Evolutionary conservation across 2,113 vertebrate genomes (phyloP).

Genomic region (Catharus minimus): DNA sequence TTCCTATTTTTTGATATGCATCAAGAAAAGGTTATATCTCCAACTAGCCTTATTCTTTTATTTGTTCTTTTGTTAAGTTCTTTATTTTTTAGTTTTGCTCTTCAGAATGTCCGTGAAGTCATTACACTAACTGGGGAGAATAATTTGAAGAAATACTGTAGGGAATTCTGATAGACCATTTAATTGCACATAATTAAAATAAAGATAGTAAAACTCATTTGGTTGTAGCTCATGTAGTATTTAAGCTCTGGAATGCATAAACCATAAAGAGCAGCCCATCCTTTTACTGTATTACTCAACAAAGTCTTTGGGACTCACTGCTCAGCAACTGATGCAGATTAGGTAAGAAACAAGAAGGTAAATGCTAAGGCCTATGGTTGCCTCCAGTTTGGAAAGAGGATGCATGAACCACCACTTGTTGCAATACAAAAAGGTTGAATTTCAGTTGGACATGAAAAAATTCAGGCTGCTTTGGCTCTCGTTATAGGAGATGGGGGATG

Average conservation of each 20-base stretch:
- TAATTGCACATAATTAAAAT: not conserved
- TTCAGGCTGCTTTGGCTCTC: not conserved
- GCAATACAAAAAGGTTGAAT: not conserved
- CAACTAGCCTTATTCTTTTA: not conserved
- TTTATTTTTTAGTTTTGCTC: not conserved
- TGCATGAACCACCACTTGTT: not conserved
- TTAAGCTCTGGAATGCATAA: not conserved
- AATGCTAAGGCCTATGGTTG: not conserved
- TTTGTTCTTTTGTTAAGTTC: not conserved
- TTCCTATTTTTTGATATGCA: not conserved
- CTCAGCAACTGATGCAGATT: not conserved
- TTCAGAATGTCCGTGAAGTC: not conserved
- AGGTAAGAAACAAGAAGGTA: not conserved
- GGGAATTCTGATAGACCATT: not conserved
- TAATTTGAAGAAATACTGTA: not conserved
- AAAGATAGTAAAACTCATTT: not conserved
- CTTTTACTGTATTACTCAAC: not conserved
- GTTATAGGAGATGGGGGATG: not conserved
- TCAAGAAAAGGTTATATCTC: not conserved
- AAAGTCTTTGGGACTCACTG: not conserved
- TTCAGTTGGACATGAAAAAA: not conserved
- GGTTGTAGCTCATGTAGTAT: not conserved
- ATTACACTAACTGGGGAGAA: not conserved
- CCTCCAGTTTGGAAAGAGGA: not conserved
- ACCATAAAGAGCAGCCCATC: not conserved